Evolutionary conservation across 2,113 vertebrate species (phyloP).

Genomic region (Romanogobio albipinnatus): DNA sequence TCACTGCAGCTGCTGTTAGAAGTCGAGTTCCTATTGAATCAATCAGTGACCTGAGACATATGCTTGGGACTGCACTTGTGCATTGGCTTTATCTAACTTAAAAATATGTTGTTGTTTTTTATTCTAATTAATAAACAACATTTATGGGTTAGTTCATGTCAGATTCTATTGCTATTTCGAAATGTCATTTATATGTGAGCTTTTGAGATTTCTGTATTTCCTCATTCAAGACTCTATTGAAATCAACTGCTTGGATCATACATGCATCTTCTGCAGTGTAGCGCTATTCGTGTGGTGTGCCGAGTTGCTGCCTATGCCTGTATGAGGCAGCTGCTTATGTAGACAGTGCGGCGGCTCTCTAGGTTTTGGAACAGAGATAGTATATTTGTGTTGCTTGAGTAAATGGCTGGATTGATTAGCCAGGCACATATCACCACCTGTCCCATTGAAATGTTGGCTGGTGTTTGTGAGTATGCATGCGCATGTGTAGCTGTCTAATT

Average conservation of each 20-base stretch:
- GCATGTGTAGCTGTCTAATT: conserved; percentile 15
- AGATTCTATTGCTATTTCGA: not conserved
- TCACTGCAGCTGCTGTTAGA: not conserved
- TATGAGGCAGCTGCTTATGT: not conserved
- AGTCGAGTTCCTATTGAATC: not conserved
- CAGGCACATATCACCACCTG: conserved; percentile 48
- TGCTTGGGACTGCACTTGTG: not conserved
- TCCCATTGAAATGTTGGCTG: conserved; percentile 24
- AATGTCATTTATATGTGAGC: not conserved
- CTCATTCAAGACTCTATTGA: not conserved
- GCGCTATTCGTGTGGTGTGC: not conserved
- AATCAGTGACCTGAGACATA: not conserved
- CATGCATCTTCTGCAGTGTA: not conserved
- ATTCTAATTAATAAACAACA: not conserved
- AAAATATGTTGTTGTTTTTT: too few relatives aligned
- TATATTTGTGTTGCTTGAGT: conserved; percentile 44
- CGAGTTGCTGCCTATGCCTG: not conserved
- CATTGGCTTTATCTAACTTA: too few relatives aligned
- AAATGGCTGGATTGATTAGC: conserved; percentile 48
- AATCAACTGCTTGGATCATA: not conserved
- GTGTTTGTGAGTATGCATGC: conserved; percentile 20
- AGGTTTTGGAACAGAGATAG: not conserved
- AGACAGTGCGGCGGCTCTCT: not conserved
- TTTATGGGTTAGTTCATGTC: not conserved
- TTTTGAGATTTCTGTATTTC: not conserved